These are phyloP conservation scores for Eidolon dupreanum DNA, from an alignment of 2,797 vertebrate species.

Conservation along the genomic window DNA sequence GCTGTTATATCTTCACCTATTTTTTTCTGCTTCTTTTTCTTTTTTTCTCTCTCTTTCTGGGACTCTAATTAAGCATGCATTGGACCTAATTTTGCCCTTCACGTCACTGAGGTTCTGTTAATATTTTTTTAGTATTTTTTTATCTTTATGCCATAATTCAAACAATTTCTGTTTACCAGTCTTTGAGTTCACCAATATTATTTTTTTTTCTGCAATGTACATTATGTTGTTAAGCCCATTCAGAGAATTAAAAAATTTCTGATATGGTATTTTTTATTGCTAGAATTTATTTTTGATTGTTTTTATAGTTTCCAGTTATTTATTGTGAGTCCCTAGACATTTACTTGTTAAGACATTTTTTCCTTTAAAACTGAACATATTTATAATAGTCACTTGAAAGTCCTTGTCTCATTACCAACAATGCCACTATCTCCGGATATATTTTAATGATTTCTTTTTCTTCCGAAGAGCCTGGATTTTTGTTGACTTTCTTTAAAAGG, in stretches of 20 bases:
- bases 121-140: background rate
- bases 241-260: background rate
- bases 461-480: background rate
- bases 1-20: background rate
- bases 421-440: background rate
- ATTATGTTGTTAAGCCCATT: background rate
- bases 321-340: background rate
- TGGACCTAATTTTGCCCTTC: background rate
- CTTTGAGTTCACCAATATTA: background rate
- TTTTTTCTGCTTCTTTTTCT: background rate
- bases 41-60: background rate
- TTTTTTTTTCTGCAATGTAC: background rate
- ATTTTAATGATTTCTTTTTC: background rate
- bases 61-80: background rate
- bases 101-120: background rate
- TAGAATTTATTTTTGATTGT: slow-evolving; percentile 13
- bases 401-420: background rate
- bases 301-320: background rate
- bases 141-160: background rate
- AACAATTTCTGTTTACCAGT: background rate
- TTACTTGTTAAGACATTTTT: background rate
- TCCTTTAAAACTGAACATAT: background rate
- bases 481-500: background rate
- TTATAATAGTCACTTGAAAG: background rate
- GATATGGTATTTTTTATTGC: background rate